A percentile compares a stretch with the other conserved stretches of the same genome.
Evolutionary conservation across 2,113 vertebrate species (phyloP).

Genomic region (Barbus barbus): DNA sequence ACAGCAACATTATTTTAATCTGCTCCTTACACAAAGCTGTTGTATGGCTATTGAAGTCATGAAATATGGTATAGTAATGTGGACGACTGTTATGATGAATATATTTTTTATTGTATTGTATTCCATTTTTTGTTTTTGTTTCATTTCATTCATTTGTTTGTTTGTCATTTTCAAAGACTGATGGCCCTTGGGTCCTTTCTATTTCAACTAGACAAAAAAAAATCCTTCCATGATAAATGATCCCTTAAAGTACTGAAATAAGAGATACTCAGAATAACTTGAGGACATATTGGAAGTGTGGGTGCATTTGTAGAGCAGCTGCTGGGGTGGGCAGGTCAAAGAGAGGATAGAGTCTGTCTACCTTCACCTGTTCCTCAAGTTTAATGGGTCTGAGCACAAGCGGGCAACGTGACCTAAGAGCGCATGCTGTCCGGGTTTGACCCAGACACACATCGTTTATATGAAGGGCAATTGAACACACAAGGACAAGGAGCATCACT

Average conservation of each 20-base stretch:
- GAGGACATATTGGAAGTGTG: not conserved
- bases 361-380: constrained; percentile 25
- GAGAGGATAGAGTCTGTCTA: constrained; percentile 26
- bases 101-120: no score
- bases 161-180: not conserved
- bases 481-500: constrained; percentile 26
- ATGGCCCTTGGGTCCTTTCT: not conserved
- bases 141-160: no score
- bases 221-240: not conserved
- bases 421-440: constrained; percentile 1
- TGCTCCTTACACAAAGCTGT: not conserved
- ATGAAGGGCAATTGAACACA: constrained; percentile 10
- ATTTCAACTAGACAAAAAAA: no score
- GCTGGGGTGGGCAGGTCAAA: constrained; percentile 37
- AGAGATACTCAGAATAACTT: constrained; percentile 1
- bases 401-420: not conserved
- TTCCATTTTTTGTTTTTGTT: no score
- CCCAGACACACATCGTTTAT: constrained; percentile 34
- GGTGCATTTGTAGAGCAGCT: constrained; percentile 32
- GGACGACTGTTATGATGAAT: not conserved
- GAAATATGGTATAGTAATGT: not conserved
- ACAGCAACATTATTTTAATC: not conserved
- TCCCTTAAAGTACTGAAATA: not conserved
- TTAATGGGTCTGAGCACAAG: constrained; percentile 29
- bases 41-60: not conserved